Evolutionary conservation across 2,888 invertebrate species (phyloP).

Genomic region (Ochropleura leucogaster): DNA sequence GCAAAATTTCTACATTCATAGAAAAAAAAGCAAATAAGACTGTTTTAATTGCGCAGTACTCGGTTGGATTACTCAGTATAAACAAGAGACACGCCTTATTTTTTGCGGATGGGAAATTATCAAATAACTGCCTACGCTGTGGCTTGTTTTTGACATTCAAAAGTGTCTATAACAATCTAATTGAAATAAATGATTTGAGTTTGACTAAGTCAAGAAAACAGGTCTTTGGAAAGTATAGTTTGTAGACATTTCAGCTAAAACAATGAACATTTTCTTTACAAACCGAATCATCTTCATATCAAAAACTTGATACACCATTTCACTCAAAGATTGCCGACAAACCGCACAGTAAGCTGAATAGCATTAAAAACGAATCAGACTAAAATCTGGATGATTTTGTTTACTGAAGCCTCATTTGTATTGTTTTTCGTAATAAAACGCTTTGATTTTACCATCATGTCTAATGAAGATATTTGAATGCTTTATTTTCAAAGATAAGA

Average conservation of each 20-base stretch:
- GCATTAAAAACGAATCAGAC: conserved; percentile 29
- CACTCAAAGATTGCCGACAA: background rate
- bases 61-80: too few species aligned
- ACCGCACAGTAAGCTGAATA: background rate
- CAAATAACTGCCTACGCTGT: too few species aligned
- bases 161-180: too few species aligned
- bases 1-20: background rate
- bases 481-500: background rate
- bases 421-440: conserved; percentile 27
- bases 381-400: conserved; percentile 9
- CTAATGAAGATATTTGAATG: conserved; percentile 21
- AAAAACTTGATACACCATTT: conserved; percentile 1
- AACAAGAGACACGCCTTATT: too few species aligned
- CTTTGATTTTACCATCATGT: conserved; percentile 9
- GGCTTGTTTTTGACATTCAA: background rate
- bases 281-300: background rate
- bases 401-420: background rate
- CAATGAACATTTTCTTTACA: background rate
- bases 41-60: too few species aligned
- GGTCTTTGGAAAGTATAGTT: background rate
- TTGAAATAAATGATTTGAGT: too few species aligned
- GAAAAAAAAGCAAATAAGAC: background rate
- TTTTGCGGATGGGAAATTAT: too few species aligned
- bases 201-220: too few species aligned
- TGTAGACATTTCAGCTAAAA: background rate